Conservation (phyloP, 2,113 vertebrate genomes). For the Spizaetus ornatus region DNA sequence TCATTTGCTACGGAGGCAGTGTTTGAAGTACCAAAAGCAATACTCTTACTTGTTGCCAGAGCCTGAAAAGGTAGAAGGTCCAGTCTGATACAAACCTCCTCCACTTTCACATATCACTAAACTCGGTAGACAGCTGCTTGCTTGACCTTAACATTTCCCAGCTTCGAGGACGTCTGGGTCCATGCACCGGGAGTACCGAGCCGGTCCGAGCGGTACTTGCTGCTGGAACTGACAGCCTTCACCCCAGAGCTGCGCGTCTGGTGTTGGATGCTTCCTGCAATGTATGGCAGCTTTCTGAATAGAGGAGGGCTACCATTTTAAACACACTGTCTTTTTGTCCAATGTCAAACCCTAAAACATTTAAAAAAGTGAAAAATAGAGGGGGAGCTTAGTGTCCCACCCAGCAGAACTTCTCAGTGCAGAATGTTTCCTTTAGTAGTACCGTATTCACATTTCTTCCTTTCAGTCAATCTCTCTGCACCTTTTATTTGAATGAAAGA, state of each 20-base stretch:
- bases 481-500: slow-evolving; percentile 22
- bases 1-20: accelerated
- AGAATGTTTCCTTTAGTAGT: not conserved
- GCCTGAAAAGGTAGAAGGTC: not conserved
- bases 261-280: not conserved
- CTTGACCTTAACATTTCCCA: not conserved
- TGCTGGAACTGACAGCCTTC: not conserved
- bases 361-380: not conserved
- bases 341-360: not conserved
- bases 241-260: not conserved
- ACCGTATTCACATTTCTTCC: not conserved
- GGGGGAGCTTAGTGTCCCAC: not conserved
- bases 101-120: not conserved
- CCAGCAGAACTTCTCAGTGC: not conserved
- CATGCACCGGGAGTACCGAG: not conserved
- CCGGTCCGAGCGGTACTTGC: not conserved
- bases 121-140: not conserved
- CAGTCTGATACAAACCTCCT: not conserved
- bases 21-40: not conserved
- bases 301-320: not conserved
- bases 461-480: not conserved
- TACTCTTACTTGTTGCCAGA: not conserved
- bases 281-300: not conserved
- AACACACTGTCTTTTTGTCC: not conserved
- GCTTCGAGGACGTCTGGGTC: not conserved